phyloP scores from a whole-genome alignment of 2,113 vertebrate genomes.

The Gasterosteus aculeatus region DNA sequence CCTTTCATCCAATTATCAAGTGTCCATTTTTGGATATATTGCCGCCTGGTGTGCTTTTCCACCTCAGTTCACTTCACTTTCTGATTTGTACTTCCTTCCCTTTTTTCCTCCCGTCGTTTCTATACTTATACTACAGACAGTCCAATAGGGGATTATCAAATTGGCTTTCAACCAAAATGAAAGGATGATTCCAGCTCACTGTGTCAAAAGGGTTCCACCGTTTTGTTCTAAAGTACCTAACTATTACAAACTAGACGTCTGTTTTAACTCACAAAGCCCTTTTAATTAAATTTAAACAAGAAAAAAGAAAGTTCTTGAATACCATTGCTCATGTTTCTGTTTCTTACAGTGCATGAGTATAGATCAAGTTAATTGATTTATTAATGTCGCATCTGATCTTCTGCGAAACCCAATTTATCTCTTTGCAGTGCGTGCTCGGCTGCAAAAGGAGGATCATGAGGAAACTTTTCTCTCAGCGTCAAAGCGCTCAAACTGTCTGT shows the following conservation, averaged over 20 bases:
- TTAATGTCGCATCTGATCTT: not conserved
- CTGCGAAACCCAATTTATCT: constrained; percentile 1
- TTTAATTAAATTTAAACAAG: not conserved
- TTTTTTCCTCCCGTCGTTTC: constrained; percentile 19
- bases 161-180: not conserved
- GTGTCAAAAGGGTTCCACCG: not conserved
- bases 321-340: not conserved
- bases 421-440: not conserved
- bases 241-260: not conserved
- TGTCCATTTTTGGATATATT: constrained; percentile 65
- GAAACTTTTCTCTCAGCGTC: constrained; percentile 7
- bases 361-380: not conserved
- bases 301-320: not conserved
- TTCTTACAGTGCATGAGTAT: not conserved
- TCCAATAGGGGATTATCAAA: constrained; percentile 22
- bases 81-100: constrained; percentile 19
- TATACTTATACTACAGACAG: constrained; percentile 23
- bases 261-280: constrained; percentile 2
- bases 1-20: constrained; percentile 56
- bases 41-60: constrained; percentile 52
- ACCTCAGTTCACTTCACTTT: constrained; percentile 63
- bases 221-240: not conserved
- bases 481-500: constrained; percentile 6
- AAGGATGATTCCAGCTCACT: not conserved
- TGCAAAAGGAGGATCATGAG: not conserved